These are phyloP conservation scores for Drosophila lowei DNA, from an alignment of 1,140 invertebrate genomes.

Conservation along the genomic window DNA sequence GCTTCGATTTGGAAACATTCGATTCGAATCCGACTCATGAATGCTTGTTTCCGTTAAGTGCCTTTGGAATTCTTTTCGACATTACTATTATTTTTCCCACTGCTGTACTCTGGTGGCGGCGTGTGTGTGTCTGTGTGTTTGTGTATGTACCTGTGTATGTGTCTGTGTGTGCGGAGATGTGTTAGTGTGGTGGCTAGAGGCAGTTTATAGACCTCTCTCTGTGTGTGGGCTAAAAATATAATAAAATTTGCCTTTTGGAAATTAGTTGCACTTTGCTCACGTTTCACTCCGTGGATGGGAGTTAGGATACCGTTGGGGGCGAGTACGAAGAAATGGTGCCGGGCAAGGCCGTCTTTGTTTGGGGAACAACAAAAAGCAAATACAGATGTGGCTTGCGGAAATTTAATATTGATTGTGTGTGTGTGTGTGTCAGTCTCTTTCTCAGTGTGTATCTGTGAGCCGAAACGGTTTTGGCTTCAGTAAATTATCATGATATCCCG, in stretches of 20 bases:
- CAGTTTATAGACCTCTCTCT: conserved; percentile 51
- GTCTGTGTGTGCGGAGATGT: conserved; percentile 21
- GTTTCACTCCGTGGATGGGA: conserved; percentile 47
- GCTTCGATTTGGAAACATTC: too few relatives aligned
- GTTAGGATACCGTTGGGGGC: neutral
- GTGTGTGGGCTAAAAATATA: conserved; percentile 57
- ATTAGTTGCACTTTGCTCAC: conserved; percentile 75
- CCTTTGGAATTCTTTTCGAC: too few relatives aligned
- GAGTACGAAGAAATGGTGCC: neutral
- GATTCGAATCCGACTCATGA: too few relatives aligned
- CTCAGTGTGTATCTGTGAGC: conserved; percentile 17
- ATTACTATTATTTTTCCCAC: too few relatives aligned
- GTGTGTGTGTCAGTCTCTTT: conserved; percentile 18
- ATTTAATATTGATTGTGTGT: conserved; percentile 79
- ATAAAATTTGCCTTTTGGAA: conserved; percentile 77
- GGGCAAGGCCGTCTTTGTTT: conserved; percentile 18
- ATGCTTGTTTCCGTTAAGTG: too few relatives aligned
- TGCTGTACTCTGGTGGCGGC: neutral
- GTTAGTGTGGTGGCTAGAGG: conserved; percentile 44
- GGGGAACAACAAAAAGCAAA: conserved; percentile 63
- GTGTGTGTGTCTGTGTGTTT: conserved; percentile 18
- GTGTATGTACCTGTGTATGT: conserved; percentile 13
- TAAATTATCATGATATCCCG: conserved; percentile 75
- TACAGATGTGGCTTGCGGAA: conserved; percentile 77
- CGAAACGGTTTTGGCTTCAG: conserved; percentile 76